Evolutionary conservation across 1,140 invertebrate species (phyloP).

Genomic region (Geopemphigus sp.): DNA sequence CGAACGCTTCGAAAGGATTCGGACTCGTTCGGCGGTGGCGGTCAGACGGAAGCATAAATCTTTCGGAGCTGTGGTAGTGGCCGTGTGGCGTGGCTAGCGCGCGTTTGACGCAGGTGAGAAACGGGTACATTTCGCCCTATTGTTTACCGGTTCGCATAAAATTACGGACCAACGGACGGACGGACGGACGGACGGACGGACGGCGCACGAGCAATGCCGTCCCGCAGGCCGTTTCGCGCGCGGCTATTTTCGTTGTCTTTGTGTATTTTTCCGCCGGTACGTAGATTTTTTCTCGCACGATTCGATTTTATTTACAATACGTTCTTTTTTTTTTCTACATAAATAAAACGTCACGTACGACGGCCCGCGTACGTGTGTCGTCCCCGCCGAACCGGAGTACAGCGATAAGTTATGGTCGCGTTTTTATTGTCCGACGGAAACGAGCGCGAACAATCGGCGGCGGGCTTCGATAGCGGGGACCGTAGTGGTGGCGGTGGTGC

Average conservation of each 20-base stretch:
- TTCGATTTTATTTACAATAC: not conserved
- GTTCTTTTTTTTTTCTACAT: not conserved
- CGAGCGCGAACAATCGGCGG: not conserved
- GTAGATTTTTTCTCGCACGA: not conserved
- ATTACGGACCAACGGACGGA: slow-evolving; percentile 16
- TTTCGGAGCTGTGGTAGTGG: too few relatives aligned
- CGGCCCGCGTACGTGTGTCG: too few relatives aligned
- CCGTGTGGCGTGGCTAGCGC: not conserved
- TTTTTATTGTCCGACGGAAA: not conserved
- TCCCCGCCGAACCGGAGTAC: too few relatives aligned
- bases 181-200: too few relatives aligned
- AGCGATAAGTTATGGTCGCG: too few relatives aligned
- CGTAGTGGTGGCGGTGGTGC: too few relatives aligned
- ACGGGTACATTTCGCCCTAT: slow-evolving; percentile 40
- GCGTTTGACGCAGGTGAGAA: slow-evolving; percentile 48
- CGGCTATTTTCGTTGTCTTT: slow-evolving; percentile 22
- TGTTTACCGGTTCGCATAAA: slow-evolving; percentile 41
- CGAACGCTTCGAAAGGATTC: not conserved
- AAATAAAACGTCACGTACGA: not conserved
- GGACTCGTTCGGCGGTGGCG: not conserved
- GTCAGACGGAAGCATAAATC: slow-evolving; percentile 47
- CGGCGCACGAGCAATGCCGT: slow-evolving; percentile 17
- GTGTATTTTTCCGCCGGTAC: slow-evolving; percentile 9
- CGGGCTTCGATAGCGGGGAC: too few relatives aligned
- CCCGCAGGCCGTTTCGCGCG: not conserved